A percentile compares a stretch with the other conserved stretches of the same genome.
Conservation (phyloP, 2,888 invertebrate species). For the Adineta ricciae region DNA sequence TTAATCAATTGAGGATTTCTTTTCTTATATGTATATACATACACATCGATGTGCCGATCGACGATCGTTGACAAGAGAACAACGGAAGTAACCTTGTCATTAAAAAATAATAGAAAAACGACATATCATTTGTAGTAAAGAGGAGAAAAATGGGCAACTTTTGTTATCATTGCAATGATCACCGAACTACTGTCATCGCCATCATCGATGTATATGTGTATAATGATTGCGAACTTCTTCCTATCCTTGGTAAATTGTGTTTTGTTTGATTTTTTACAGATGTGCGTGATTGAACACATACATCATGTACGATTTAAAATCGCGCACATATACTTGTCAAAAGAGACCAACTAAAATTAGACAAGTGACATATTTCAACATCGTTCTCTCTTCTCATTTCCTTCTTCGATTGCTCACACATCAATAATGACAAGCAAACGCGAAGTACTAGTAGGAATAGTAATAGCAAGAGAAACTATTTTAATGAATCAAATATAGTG, state of each 20-base stretch:
- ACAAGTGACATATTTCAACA: not conserved
- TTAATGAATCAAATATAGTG: not conserved
- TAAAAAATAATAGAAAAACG: not conserved
- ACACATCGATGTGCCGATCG: not conserved
- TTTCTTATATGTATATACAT: not conserved
- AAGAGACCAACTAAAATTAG: not conserved
- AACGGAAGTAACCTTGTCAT: not conserved
- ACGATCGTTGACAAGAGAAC: not conserved
- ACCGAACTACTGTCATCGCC: not conserved
- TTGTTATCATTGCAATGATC: not conserved
- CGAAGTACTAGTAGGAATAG: not conserved
- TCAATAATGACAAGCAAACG: not conserved
- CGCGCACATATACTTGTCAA: not conserved
- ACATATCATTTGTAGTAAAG: not conserved
- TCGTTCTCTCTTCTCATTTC: not conserved
- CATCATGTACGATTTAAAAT: not conserved
- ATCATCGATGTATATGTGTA: not conserved
- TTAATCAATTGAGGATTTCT: constrained; percentile 6
- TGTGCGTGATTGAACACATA: constrained; percentile 5
- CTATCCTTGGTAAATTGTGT: not conserved
- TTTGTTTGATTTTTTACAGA: constrained; percentile 5
- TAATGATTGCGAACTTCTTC: not conserved
- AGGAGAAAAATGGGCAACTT: not conserved
- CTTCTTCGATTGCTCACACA: not conserved
- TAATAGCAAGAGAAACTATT: not conserved